These are phyloP conservation scores for Stegastes partitus DNA, from an alignment of 2,113 vertebrate genomes.

Conservation along the genomic window DNA sequence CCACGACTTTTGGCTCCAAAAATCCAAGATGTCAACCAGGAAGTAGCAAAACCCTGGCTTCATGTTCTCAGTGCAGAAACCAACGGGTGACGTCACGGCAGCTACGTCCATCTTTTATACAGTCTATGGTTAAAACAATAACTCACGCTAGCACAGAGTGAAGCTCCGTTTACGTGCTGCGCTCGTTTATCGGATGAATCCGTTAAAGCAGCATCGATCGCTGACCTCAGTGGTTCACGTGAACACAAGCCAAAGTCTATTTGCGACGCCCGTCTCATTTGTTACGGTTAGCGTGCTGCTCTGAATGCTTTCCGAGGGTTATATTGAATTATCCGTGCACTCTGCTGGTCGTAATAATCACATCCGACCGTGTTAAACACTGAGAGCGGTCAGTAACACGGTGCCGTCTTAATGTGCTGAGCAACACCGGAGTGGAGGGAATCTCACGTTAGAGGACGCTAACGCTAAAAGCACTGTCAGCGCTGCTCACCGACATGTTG, in stretches of 20 bases:
- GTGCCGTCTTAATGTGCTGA: constrained; percentile 11
- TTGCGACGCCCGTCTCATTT: constrained; percentile 12
- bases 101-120: too few relatives aligned
- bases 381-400: constrained; percentile 19
- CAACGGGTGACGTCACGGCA: too few relatives aligned
- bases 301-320: constrained; percentile 17
- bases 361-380: constrained; percentile 24
- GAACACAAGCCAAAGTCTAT: constrained; percentile 7
- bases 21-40: too few relatives aligned
- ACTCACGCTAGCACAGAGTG: too few relatives aligned
- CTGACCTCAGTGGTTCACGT: not conserved
- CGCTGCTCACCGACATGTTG: not conserved
- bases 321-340: constrained; percentile 15
- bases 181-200: not conserved
- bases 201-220: not conserved
- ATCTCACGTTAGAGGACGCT: not conserved
- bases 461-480: constrained; percentile 1
- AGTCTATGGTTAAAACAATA: too few relatives aligned
- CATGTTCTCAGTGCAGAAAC: too few relatives aligned
- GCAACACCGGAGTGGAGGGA: constrained; percentile 19
- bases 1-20: too few relatives aligned
- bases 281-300: not conserved
- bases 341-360: not conserved
- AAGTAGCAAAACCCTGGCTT: too few relatives aligned
- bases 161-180: not conserved